These are phyloP conservation scores for Galendromus occidentalis DNA, from an alignment of 1,140 invertebrate species.

Conservation along the genomic window DNA sequence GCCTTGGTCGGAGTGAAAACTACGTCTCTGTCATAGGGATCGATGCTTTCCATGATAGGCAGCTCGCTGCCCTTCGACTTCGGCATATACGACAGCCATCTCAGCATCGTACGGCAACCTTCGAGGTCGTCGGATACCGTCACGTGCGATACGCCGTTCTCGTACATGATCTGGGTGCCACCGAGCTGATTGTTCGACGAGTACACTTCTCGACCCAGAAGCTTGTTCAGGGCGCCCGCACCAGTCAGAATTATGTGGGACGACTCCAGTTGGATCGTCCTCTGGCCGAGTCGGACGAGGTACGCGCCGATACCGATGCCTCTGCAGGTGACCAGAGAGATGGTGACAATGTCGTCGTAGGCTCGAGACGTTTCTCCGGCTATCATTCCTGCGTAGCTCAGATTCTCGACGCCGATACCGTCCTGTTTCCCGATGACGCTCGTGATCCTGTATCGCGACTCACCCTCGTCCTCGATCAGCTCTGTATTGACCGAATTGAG, in stretches of 20 bases:
- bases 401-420: constrained; percentile 85
- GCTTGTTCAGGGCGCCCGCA: constrained; percentile 76
- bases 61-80: constrained; percentile 31
- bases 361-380: constrained; percentile 91
- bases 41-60: constrained; percentile 48
- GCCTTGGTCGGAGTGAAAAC: constrained; percentile 67
- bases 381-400: constrained; percentile 86
- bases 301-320: constrained; percentile 98
- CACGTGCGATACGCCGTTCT: constrained; percentile 85
- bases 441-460: constrained; percentile 77
- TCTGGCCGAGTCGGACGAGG: constrained; percentile 69
- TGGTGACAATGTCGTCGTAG: constrained; percentile 82
- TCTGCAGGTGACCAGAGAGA: constrained; percentile 68
- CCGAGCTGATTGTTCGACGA: constrained; percentile 96
- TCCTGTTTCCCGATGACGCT: constrained; percentile 92
- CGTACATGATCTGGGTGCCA: constrained; percentile 89
- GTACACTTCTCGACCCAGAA: constrained; percentile 80
- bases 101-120: constrained; percentile 67
- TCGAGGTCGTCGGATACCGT: constrained; percentile 74
- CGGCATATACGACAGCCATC: constrained; percentile 43
- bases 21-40: constrained; percentile 70
- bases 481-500: constrained; percentile 61
- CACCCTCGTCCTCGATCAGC: constrained; percentile 79
- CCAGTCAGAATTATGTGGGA: constrained; percentile 97
- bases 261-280: constrained; percentile 93